A percentile compares a stretch with the other conserved stretches of the same genome.
phyloP scores from a whole-genome alignment of 2,888 invertebrate genomes.

The Meiosimyza decipiens region DNA sequence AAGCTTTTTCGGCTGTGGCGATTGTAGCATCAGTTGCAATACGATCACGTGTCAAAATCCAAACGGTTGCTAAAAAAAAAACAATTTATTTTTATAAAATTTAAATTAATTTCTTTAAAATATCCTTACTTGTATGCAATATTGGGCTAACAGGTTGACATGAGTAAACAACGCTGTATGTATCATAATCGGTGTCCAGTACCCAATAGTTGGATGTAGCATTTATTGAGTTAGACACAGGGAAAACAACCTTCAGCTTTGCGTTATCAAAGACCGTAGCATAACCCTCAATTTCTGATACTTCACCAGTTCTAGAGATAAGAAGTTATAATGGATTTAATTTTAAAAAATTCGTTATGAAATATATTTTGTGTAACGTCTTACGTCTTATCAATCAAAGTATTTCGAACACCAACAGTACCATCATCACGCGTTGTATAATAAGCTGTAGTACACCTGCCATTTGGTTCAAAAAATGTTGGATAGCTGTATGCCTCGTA shows the following conservation, averaged over 20 bases:
- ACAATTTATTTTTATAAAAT: background rate
- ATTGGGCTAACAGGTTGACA: constrained; percentile 56
- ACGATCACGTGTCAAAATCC: constrained; percentile 49
- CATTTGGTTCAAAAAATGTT: constrained; percentile 75
- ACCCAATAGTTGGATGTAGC: constrained; percentile 68
- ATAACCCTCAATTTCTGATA: constrained; percentile 37
- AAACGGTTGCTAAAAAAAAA: constrained; percentile 41
- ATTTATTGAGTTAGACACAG: constrained; percentile 29
- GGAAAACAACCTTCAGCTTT: constrained; percentile 43
- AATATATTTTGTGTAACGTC: constrained; percentile 4
- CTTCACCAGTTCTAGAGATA: constrained; percentile 34
- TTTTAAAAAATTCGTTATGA: background rate
- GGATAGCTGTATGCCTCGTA: constrained; percentile 73
- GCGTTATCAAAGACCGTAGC: constrained; percentile 40
- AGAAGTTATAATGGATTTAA: background rate
- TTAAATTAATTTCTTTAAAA: background rate
- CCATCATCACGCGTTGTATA: constrained; percentile 69
- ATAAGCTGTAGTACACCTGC: constrained; percentile 76
- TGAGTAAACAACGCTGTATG: constrained; percentile 72
- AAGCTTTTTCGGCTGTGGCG: constrained; percentile 29
- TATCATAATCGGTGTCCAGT: constrained; percentile 71
- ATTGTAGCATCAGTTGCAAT: constrained; percentile 36
- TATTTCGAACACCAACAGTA: constrained; percentile 67
- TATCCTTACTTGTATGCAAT: constrained; percentile 41
- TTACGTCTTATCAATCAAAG: constrained; percentile 42